Evolutionary conservation across 2,888 invertebrate genomes (phyloP).

Genomic region (Xestia ashworthii): DNA sequence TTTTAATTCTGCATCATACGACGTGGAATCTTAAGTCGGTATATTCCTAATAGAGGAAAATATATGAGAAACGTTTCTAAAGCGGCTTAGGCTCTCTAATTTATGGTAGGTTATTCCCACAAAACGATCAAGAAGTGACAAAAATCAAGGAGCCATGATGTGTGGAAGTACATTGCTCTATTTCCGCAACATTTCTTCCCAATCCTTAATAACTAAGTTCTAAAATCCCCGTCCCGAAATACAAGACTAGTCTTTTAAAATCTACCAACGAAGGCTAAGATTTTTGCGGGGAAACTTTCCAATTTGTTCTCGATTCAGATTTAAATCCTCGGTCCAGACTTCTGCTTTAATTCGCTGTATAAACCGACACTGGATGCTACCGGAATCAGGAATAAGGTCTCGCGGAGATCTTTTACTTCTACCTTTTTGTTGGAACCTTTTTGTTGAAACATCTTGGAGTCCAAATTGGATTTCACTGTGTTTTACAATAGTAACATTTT

Average conservation of each 20-base stretch:
- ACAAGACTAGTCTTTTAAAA: slow-evolving; percentile 26
- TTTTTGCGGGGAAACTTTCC: slow-evolving; percentile 61
- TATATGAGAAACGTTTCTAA: too few relatives aligned
- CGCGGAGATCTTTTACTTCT: slow-evolving; percentile 18
- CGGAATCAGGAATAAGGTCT: slow-evolving; percentile 48
- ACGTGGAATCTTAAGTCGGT: too few relatives aligned
- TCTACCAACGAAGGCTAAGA: slow-evolving; percentile 49
- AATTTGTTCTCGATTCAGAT: slow-evolving; percentile 68
- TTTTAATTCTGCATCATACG: too few relatives aligned
- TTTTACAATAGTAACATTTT: not conserved
- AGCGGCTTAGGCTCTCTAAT: too few relatives aligned
- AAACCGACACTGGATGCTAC: slow-evolving; percentile 49
- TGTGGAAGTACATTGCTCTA: too few relatives aligned
- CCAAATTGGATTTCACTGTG: not conserved
- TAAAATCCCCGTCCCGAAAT: not conserved
- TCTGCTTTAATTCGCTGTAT: slow-evolving; percentile 47
- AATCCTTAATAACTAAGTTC: slow-evolving; percentile 21
- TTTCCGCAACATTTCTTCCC: not conserved
- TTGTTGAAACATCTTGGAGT: not conserved
- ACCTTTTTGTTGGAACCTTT: not conserved
- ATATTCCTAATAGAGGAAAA: too few relatives aligned
- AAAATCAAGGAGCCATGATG: too few relatives aligned
- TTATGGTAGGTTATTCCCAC: too few relatives aligned
- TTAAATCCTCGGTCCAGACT: slow-evolving; percentile 60
- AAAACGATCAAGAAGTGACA: too few relatives aligned